phyloP scores from a whole-genome alignment of 2,113 vertebrate genomes.

The Neopipo cinnamomea region DNA sequence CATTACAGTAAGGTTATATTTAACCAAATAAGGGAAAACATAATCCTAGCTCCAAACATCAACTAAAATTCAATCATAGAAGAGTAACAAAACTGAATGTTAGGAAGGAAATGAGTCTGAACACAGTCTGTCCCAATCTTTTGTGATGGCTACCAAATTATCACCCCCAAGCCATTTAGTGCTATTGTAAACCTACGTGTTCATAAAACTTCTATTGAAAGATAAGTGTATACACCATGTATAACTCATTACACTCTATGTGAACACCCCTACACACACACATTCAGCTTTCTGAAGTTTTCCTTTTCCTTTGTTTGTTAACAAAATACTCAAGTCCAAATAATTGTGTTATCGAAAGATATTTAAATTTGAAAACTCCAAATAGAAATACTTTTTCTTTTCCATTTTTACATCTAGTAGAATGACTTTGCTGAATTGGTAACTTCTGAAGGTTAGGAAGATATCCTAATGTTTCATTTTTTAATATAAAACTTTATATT shows the following conservation, averaged over 20 bases:
- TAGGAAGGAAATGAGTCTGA: not conserved
- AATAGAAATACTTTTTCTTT: not conserved
- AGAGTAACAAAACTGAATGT: not conserved
- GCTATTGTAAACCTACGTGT: not conserved
- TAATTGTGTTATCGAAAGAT: not conserved
- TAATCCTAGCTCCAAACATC: not conserved
- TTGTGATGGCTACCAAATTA: not conserved
- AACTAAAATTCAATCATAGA: not conserved
- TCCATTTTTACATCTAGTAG: not conserved
- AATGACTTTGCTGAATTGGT: not conserved
- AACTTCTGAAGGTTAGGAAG: not conserved
- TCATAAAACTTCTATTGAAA: not conserved
- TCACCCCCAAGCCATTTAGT: not conserved
- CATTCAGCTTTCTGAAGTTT: not conserved
- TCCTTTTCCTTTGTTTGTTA: not conserved
- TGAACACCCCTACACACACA: not conserved
- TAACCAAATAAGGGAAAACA: not conserved
- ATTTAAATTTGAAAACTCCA: not conserved
- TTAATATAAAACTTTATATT: not conserved
- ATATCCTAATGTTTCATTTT: not conserved
- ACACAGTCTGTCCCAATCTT: not conserved
- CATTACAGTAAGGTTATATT: not conserved
- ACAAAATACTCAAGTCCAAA: not conserved
- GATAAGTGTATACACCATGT: not conserved
- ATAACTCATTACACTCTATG: not conserved